Conservation (phyloP, 1,140 invertebrate species). For the Saccostrea echinata region DNA sequence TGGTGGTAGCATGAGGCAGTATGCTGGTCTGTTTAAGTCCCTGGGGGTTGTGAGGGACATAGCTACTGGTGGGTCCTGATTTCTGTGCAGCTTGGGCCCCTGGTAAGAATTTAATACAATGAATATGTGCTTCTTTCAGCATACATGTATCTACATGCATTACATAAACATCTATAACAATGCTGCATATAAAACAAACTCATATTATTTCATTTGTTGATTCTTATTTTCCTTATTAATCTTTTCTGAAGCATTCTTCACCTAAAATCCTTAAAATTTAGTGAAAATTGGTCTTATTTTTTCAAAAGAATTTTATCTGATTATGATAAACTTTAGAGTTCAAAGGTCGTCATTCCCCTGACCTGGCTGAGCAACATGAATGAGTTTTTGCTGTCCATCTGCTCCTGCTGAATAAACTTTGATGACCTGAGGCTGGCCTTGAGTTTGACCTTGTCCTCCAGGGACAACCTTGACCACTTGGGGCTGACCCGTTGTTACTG, state of each 20-base stretch:
- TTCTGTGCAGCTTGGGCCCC: slow-evolving; percentile 3
- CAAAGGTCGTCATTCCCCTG: not conserved
- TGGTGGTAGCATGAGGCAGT: slow-evolving; percentile 60
- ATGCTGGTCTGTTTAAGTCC: slow-evolving; percentile 62
- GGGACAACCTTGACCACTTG: not conserved
- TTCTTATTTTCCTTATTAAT: no score
- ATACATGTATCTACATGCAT: no score
- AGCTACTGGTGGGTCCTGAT: slow-evolving; percentile 31
- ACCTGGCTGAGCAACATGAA: slow-evolving; percentile 43
- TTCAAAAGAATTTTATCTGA: not conserved
- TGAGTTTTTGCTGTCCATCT: slow-evolving; percentile 31
- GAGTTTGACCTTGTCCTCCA: not conserved
- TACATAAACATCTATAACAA: no score
- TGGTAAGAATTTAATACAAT: not conserved
- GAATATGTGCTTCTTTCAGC: no score
- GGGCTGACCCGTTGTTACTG: not conserved
- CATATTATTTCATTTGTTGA: no score
- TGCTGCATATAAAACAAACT: no score
- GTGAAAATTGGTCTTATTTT: no score
- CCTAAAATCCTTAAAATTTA: no score
- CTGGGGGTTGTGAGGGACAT: slow-evolving; percentile 60
- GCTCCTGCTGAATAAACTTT: slow-evolving; percentile 44
- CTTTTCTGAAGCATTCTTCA: no score
- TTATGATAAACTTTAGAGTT: not conserved
- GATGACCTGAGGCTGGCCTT: slow-evolving; percentile 48